Base-by-base conservation (phyloP, 2,888 invertebrate species). In the Synergus itoensis region DNA sequence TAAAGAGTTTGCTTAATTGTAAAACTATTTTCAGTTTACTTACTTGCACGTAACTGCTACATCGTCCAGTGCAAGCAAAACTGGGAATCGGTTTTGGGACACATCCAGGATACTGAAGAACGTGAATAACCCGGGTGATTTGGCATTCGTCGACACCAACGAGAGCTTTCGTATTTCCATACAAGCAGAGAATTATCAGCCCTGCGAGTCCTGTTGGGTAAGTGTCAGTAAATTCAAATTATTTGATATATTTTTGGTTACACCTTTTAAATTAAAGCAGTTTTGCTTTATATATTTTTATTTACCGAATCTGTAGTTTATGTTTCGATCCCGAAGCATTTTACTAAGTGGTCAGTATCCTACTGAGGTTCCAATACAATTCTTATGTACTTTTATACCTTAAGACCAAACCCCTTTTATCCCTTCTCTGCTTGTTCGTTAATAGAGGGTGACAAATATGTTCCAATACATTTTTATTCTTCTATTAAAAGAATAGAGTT, bases 81-180 rank as follows among this genome's bases (percentile, higher is more conserved):
- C 98, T 98, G 2, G 98, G 98, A 88, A 98, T 98, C 0, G 97
- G 97, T 92, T 98, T 98, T 8, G 98, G 97, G 64, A 97, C 96
- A 92, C 98, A 98, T 80, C 98, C 98, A 3, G 97, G 96, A 92
- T 97, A 97, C 91, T 97, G 97, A 45, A 98, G 93, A 12, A 98
- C 96, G 92, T 98, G 98, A 84, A 98, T 97, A 43, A 98, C 98
- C 1, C 98, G 98, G 3, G 97, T 97, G 87, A 98, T 96, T 92
- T 97, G 96, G 89, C 98, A 98, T 91, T 98, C 97, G 90, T 97
- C 98, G 14, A 92, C 92, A 11, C 92, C 89, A 77, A 92, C 92
- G 16, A 92, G 90, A 21, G 92, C 93, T 78, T 89, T 87, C 12
- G 86, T 81, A 7, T 83, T 84, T 78, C 85, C 86, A 14, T 80